Percentiles rank a stretch among this genome's conserved stretches.
These are phyloP conservation scores for Punctoribates punctum DNA, from an alignment of 2,888 invertebrate genomes.

Conservation along the genomic window DNA sequence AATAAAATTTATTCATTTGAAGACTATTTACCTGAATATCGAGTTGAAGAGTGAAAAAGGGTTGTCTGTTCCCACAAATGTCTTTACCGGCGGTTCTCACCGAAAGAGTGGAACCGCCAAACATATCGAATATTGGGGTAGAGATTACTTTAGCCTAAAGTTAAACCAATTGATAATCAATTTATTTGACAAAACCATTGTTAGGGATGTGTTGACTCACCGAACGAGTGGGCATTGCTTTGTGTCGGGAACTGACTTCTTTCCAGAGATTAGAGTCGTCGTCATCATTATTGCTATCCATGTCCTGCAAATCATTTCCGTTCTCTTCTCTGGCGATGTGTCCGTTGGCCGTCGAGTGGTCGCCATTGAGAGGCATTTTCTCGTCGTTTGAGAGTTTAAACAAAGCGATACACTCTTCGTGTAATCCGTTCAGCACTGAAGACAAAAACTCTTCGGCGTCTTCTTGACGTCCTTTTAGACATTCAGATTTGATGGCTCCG, in stretches of 20 bases:
- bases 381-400: conserved; percentile 58
- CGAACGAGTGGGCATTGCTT: conserved; percentile 79
- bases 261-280: conserved; percentile 51
- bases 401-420: conserved; percentile 94
- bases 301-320: conserved; percentile 45
- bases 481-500: conserved; percentile 67
- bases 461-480: conserved; percentile 72
- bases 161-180: background rate
- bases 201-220: no score
- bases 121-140: conserved; percentile 87
- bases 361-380: conserved; percentile 68
- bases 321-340: conserved; percentile 44
- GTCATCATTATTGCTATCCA: conserved; percentile 46
- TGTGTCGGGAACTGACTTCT: conserved; percentile 71
- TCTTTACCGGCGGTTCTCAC: conserved; percentile 67
- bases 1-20: background rate
- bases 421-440: conserved; percentile 84
- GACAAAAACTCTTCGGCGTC: conserved; percentile 97
- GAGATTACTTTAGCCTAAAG: conserved; percentile 66
- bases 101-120: conserved; percentile 83
- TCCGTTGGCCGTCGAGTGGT: conserved; percentile 49
- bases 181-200: no score
- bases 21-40: conserved; percentile 73
- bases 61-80: conserved; percentile 80
- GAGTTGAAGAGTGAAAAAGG: conserved; percentile 89